Evolutionary conservation across 2,797 vertebrate species (phyloP).

Genomic region (Falco rusticolus): DNA sequence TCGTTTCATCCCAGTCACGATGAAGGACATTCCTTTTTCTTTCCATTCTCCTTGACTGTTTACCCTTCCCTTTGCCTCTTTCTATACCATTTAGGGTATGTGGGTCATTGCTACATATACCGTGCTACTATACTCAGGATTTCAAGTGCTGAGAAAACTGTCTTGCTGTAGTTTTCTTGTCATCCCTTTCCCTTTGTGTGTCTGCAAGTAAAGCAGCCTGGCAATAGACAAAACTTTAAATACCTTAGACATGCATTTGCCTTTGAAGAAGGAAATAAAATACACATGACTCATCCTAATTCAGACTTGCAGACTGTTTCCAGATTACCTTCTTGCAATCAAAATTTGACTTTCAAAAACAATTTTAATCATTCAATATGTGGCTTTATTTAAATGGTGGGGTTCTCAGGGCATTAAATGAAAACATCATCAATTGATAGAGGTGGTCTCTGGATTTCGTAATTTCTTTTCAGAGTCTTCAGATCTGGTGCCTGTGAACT

Average conservation of each 20-base stretch:
- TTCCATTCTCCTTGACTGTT: background rate
- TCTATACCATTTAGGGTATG: background rate
- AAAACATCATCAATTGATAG: background rate
- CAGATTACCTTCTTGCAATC: slow-evolving; percentile 12
- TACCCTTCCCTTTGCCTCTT: background rate
- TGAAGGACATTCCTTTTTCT: background rate
- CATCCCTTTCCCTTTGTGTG: slow-evolving; percentile 21
- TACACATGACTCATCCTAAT: slow-evolving; percentile 32
- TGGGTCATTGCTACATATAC: background rate
- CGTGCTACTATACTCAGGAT: background rate
- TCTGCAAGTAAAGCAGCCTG: slow-evolving; percentile 41
- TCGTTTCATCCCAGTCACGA: background rate
- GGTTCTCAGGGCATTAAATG: background rate
- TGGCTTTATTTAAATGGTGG: background rate
- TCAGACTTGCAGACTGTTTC: background rate
- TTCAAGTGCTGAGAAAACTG: background rate
- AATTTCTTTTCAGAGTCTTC: background rate
- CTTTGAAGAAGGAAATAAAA: slow-evolving; percentile 55
- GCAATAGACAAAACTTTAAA: slow-evolving; percentile 33
- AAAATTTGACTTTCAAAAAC: slow-evolving; percentile 16
- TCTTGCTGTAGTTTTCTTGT: background rate
- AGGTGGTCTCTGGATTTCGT: background rate
- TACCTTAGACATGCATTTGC: slow-evolving; percentile 29
- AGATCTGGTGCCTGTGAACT: background rate
- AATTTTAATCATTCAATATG: background rate